Evolutionary conservation across 2,113 vertebrate species (phyloP), one percentile per base, ranked within the genome.

Genomic region (Bos indicus): DNA sequence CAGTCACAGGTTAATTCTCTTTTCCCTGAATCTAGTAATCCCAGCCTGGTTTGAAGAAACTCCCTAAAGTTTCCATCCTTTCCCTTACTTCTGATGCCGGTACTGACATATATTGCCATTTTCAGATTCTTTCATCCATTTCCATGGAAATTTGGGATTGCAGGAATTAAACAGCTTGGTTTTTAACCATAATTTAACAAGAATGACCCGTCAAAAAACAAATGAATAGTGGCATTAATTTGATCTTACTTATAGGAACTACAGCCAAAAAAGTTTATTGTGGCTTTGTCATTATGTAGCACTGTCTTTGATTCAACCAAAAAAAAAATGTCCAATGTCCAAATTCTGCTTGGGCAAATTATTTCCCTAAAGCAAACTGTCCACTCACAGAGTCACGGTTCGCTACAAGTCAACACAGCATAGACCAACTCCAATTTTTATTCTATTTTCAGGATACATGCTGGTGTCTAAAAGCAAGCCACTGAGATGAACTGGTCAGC

Each of bases 241-340:
- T 91, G 67, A 94, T 94, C 59, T 86, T 95, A 10, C 91, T 96
- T 93, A 90, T 84, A 93, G 57, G 56, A 97, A 82, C 94, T 14
- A 88, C 12, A 78, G n/a, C 28, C 85, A 85, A 92, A 96, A 96
- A 92, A 78, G 46, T 82, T 89, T 16, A 57, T 26, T 94, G 26
- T 77, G 21, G n/a, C 46, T 91, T 6, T 46, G n/a, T 77, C 60
- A 59, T 67, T 92, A 56, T 60, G 1, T 28, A 62, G 17, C n/a
- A 54, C 16, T 92, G 40, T 21, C 51, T 96, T 94, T 77, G 48
- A 30, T 80, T 82, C 88, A 89, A 54, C 78, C 2, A 48, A 94
- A 51, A 43, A 26, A 51, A 23, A 48, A 95, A 40, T 8, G 14
- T 80, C 77, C 9, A 74, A 57, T 16, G 26, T 71, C 11, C 82